Percentiles rank a stretch among this genome's conserved stretches.
These are phyloP conservation scores for Andrena cerasifolii DNA, from an alignment of 1,140 invertebrate genomes.

Conservation along the genomic window DNA sequence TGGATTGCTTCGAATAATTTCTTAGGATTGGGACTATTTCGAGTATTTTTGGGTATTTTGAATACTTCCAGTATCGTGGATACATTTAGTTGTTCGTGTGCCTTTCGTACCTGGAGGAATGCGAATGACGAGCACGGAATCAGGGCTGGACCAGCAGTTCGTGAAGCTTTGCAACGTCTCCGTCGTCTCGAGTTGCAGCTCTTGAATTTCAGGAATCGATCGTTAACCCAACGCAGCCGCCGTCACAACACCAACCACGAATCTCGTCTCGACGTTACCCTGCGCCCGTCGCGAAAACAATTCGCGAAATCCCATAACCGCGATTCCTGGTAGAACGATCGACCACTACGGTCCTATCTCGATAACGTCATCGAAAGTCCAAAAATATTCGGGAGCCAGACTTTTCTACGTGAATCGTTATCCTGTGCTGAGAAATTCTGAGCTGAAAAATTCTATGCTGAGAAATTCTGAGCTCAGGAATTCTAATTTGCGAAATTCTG, in stretches of 20 bases:
- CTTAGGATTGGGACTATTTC: no score
- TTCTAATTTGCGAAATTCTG: no score
- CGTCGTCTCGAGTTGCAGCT: neutral
- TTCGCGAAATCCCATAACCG: neutral
- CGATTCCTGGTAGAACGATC: neutral
- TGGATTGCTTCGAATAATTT: no score
- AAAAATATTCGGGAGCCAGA: conserved; percentile 14
- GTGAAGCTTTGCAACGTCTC: neutral
- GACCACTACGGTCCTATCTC: neutral
- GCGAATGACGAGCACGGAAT: no score
- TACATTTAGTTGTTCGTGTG: no score
- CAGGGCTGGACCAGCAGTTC: no score
- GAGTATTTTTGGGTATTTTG: no score
- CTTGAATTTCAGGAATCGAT: neutral
- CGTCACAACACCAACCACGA: neutral
- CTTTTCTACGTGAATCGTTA: no score
- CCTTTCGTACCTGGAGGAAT: no score
- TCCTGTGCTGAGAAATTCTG: neutral
- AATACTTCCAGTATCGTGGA: no score
- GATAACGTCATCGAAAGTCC: neutral
- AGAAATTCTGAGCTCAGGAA: neutral
- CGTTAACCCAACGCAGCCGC: neutral
- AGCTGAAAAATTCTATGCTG: neutral
- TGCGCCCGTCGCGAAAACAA: conserved; percentile 10
- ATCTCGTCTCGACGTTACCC: neutral